Evolutionary conservation across 2,888 invertebrate species (phyloP), one percentile per base, ranked within the genome.

Genomic region (Lypha dubia): DNA sequence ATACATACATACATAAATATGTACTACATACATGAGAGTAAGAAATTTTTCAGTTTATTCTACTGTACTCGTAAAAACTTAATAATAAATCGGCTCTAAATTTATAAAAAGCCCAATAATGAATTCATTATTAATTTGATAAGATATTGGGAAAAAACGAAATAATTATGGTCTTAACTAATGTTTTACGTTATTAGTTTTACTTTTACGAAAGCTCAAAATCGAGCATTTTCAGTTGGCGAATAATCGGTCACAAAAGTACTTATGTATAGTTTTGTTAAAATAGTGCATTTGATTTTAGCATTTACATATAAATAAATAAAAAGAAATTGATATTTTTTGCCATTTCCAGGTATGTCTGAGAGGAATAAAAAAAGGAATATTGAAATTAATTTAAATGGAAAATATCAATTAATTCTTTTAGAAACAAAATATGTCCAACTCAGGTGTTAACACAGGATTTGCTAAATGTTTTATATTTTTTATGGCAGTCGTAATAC

Each of bases 381-480:
- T 49, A 44, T 32, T 28, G 15, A 24, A 38, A 17, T 8, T 49
- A 11, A 28, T 15, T 53, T 24, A 24, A 28, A n/a, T 15, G 13
- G 56, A n/a, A 75, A 71, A 67, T 56, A 60, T 24, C 9, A 17
- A 15, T 41, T 44, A 32, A 49, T 41, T 5, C 7, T 41, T 17
- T 24, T 44, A 49, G 35, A 28, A 32, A 32, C 38, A 20, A 41
- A 82, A 71, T 15, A 91, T 91, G 91, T 87, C 87, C 0, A 85
- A 88, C 38, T 71, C 89, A 15, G 87, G 88, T 35, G 88, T 91
- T 32, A 90, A 90, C 84, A 87, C 88, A 73, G 90, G 88, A 32
- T 91, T 91, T 73, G 90, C 90, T 63, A 91, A 91, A 86, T 91
- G 91, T 77, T 91, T 91, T 80, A 90, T 91, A 77, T 86, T 90